Evolutionary conservation across 2,113 vertebrate genomes (phyloP), one percentile per base, ranked within the genome.

Genomic region (Pangasianodon hypophthalmus): DNA sequence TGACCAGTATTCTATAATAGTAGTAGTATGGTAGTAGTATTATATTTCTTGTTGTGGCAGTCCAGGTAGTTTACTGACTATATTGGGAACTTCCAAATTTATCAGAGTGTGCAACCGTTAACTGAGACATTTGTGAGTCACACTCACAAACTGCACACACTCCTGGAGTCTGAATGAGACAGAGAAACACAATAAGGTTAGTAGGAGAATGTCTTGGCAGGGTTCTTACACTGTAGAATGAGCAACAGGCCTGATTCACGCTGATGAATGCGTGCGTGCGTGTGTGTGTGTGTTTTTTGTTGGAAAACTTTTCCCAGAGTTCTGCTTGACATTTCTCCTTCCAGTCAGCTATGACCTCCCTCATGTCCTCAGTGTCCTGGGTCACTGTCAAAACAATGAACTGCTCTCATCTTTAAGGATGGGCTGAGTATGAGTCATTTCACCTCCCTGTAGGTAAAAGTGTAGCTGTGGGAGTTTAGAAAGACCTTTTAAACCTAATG

Each of bases 261-360:
- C 37, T 90, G 83, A 92, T 92, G 91, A 92, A 93, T 92, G 69
- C 81, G 67, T 24, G 85, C 75, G 62, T 46, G 81, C 10, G 77
- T 87, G 77, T 50, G 79, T 81, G 90, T 88, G 58, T 26, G 86
- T 81, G 64, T 46, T 73, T 26, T 67, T 84, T 37, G 79, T 77
- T 89, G 84, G 84, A 91, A 90, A 90, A 90, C 87, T 62, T 87
- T 91, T 91, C 89, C 86, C 89, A 91, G 54, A 60, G 89, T 80
- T 84, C 88, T 88, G 90, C 90, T 91, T 90, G 89, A 93, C 91
- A 92, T 91, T 91, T 91, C 91, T 88, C 73, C 81, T 48, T 91
- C 69, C 88, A 90, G 84, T 91, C 89, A 91, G 90, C 81, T 89
- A 52, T 89, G 91, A 93, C 91, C 91, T 89, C 91, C 32, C 88